A percentile compares a stretch with the other conserved stretches of the same genome.
Evolutionary conservation across 2,888 invertebrate genomes (phyloP).

Genomic region (Mellilla xanthometata): DNA sequence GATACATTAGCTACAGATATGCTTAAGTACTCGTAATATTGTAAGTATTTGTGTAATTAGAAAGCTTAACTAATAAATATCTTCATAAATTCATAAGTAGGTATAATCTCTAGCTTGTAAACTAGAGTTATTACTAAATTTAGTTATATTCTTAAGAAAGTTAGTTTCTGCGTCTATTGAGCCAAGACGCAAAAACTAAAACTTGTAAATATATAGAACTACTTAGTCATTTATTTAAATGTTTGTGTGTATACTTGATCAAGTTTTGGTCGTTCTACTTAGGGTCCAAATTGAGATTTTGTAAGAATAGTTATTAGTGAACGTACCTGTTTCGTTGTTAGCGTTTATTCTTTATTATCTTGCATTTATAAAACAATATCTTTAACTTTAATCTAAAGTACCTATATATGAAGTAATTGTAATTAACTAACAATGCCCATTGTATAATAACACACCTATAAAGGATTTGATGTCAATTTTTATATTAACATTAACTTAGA

Average conservation of each 20-base stretch:
- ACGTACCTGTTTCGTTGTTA: constrained; percentile 22
- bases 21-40: no score
- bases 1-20: background rate
- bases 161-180: constrained; percentile 70
- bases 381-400: no score
- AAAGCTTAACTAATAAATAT: no score
- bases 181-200: constrained; percentile 68
- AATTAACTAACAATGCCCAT: constrained; percentile 1
- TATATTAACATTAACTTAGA: no score
- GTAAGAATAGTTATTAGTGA: constrained; percentile 14
- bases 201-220: constrained; percentile 26
- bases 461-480: constrained; percentile 16
- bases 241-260: constrained; percentile 19
- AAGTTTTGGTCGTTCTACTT: constrained; percentile 37
- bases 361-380: constrained; percentile 23
- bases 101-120: no score
- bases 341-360: constrained; percentile 11
- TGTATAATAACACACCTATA: background rate
- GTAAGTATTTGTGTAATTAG: no score
- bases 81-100: no score
- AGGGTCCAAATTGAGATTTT: constrained; percentile 48
- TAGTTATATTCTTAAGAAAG: no score
- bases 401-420: no score
- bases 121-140: no score
- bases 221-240: background rate